Percentiles rank a stretch among this genome's conserved stretches.
Evolutionary conservation across 2,113 vertebrate genomes (phyloP).

Genomic region (Polypterus senegalus): DNA sequence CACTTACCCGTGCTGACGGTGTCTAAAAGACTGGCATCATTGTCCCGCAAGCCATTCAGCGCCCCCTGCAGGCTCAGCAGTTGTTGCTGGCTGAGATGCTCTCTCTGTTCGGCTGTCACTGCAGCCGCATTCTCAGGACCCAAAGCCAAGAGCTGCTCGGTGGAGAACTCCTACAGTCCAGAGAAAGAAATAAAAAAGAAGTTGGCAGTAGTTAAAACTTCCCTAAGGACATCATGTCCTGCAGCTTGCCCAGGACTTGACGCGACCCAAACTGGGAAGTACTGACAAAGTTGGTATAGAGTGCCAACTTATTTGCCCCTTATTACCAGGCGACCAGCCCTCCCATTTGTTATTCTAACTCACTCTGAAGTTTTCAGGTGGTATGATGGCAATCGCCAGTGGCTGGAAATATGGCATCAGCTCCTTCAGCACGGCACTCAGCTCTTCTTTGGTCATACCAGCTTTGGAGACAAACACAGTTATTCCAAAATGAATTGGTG

Average conservation of each 20-base stretch:
- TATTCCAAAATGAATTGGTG: no score
- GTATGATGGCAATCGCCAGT: conserved; percentile 43
- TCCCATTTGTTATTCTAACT: conserved; percentile 19
- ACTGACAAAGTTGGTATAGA: no score
- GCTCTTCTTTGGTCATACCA: conserved; percentile 52
- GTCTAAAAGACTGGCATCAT: conserved; percentile 1
- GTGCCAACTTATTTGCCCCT: no score
- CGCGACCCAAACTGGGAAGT: no score
- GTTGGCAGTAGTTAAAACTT: no score
- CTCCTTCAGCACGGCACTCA: conserved; percentile 40
- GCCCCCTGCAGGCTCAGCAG: conserved; percentile 48
- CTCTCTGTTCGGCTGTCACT: conserved; percentile 38
- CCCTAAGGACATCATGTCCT: no score
- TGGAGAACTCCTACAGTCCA: conserved; percentile 41
- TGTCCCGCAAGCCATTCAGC: conserved; percentile 38
- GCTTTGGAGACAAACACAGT: conserved; percentile 29
- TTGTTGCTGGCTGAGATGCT: conserved; percentile 35
- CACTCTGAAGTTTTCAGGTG: conserved; percentile 58
- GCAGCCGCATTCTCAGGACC: conserved; percentile 52
- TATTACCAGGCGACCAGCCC: no score
- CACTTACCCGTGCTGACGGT: background rate
- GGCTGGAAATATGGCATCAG: conserved; percentile 60
- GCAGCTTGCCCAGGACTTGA: no score
- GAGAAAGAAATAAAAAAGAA: no score
- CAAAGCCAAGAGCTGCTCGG: conserved; percentile 46